phyloP scores from a whole-genome alignment of 2,113 vertebrate genomes.

The Naja naja region DNA sequence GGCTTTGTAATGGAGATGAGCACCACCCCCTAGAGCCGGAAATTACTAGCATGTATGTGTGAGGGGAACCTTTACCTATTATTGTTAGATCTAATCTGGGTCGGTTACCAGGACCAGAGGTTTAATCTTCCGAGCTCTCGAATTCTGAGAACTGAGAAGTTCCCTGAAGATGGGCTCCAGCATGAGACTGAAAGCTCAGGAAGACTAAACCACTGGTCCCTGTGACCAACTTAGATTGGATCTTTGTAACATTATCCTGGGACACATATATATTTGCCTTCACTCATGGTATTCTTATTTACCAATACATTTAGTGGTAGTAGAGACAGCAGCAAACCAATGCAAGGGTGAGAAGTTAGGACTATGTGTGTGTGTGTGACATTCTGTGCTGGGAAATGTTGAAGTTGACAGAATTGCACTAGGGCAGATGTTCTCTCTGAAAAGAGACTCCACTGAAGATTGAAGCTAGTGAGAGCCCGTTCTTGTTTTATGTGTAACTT shows the following conservation, averaged over 20 bases:
- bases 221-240: not conserved
- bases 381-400: not conserved
- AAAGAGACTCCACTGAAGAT: not conserved
- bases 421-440: not conserved
- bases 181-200: not conserved
- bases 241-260: not conserved
- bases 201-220: not conserved
- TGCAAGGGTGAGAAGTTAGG: too few species aligned
- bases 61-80: too few species aligned
- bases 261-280: not conserved
- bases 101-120: not conserved
- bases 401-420: not conserved
- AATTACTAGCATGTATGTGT: too few species aligned
- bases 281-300: too few species aligned
- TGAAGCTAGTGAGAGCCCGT: not conserved
- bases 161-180: not conserved
- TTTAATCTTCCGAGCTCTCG: not conserved
- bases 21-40: too few species aligned
- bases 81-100: not conserved
- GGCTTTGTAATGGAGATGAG: too few species aligned
- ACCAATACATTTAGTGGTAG: not conserved
- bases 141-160: not conserved
- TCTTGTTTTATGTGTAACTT: not conserved
- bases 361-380: too few species aligned
- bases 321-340: not conserved